Base-by-base conservation (phyloP, 2,113 vertebrate genomes). In the Uropsilus gracilis region DNA sequence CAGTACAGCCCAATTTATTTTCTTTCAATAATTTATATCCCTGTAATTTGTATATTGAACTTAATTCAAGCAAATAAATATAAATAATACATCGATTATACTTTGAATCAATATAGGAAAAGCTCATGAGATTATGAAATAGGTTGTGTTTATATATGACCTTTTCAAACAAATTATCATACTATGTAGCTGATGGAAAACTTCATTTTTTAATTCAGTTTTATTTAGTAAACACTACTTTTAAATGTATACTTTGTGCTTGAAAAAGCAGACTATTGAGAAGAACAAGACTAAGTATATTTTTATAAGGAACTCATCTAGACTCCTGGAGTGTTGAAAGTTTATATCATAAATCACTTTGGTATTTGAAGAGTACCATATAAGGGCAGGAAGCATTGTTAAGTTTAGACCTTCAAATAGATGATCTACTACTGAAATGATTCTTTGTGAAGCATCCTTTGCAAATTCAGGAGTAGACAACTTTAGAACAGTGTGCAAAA, bases 1-100 rank as follows among this genome's bases (percentile, higher is more conserved):
- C n/a, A n/a, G n/a, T n/a, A n/a, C n/a, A n/a, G n/a, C n/a, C n/a
- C n/a, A n/a, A n/a, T n/a, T n/a, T n/a, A n/a, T n/a, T n/a, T n/a
- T 72, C 39, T 68, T 32, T 84, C 83, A 77, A 63, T 10, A 57
- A 57, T 57, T 18, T 57, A n/a, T n/a, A n/a, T n/a, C n/a, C n/a
- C n/a, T n/a, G n/a, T n/a, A n/a, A n/a, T n/a, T n/a, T n/a, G n/a
- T n/a, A n/a, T n/a, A n/a, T n/a, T n/a, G n/a, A n/a, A 87, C 12
- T 75, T 86, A 16, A 73, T 46, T 73, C 11, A 90, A 59, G 71
- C 55, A 86, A 93, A 73, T 68, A 87, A 81, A 57, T 71, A 55
- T 42, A 64, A 80, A 16, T 9, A 86, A 73, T n/a, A 10, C 34
- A 42, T 75, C 24, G 39, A 7, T 69, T 75, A 30, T 53, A 71